These are phyloP conservation scores for Poecilia velifera DNA, from an alignment of 2,797 vertebrate genomes.

Conservation along the genomic window DNA sequence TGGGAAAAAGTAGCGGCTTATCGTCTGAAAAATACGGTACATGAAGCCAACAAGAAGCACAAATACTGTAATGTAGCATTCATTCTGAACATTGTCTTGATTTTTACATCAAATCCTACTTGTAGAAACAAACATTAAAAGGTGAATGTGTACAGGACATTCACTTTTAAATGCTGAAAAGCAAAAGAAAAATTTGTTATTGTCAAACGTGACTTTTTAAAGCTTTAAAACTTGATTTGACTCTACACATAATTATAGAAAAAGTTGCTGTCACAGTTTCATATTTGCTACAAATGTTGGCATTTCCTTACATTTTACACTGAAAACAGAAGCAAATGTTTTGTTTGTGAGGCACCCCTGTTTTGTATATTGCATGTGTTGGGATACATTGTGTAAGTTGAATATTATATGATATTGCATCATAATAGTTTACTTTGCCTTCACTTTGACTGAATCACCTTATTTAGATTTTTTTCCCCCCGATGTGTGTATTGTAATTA, in stretches of 20 bases:
- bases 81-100: not conserved
- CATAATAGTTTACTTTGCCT: not conserved
- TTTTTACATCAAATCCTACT: not conserved
- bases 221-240: not conserved
- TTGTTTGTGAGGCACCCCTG: not conserved
- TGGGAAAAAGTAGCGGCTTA: too few species aligned
- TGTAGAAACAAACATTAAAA: not conserved
- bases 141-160: not conserved
- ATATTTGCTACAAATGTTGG: not conserved
- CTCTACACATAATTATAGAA: not conserved
- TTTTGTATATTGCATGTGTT: not conserved
- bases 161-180: not conserved
- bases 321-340: not conserved
- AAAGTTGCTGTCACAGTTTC: not conserved
- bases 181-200: not conserved
- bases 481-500: not conserved
- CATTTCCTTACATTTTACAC: not conserved
- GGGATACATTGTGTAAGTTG: not conserved
- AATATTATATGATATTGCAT: not conserved
- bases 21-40: too few species aligned
- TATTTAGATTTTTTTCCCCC: too few species aligned
- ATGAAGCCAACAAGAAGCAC: not conserved
- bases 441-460: not conserved
- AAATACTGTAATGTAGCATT: not conserved
- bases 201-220: not conserved